Conservation (phyloP, 53 echinoderm and acorn worm genomes). For the Holothuria scabra region DNA sequence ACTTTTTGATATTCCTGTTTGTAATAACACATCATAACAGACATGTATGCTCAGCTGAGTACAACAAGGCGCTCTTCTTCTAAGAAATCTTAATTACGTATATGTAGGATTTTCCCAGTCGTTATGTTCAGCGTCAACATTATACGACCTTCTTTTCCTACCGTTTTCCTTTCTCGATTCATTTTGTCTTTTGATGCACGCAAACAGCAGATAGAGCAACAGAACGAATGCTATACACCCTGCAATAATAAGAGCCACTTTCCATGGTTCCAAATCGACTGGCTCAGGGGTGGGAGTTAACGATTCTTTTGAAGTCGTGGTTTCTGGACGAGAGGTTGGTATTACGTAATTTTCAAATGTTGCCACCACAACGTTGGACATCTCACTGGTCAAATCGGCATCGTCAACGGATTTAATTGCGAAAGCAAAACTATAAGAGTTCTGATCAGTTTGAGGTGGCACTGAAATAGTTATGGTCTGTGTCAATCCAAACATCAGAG, state of each 20-base stretch:
- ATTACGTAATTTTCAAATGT: constrained; percentile 31
- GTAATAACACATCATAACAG: too few relatives aligned
- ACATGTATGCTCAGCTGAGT: too few relatives aligned
- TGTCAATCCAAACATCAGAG: constrained; percentile 7
- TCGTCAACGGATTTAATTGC: constrained; percentile 41
- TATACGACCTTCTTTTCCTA: background rate
- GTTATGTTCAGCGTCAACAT: background rate
- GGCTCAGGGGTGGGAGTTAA: background rate
- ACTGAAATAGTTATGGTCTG: constrained; percentile 31
- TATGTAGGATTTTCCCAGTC: constrained; percentile 16
- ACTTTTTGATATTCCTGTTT: too few relatives aligned
- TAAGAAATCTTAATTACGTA: too few relatives aligned
- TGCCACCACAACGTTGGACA: constrained; percentile 50
- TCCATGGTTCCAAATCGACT: background rate
- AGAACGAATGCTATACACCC: background rate
- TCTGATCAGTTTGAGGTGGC: background rate
- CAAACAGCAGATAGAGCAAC: background rate
- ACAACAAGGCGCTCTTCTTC: too few relatives aligned
- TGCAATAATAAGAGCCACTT: background rate
- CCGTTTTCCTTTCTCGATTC: background rate
- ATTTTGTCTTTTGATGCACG: background rate
- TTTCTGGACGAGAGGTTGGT: constrained; percentile 11
- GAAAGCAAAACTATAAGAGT: constrained; percentile 28
- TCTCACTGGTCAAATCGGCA: background rate
- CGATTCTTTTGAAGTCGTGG: background rate